Evolutionary conservation across 2,797 vertebrate genomes (phyloP), one percentile per base, ranked within the genome.

Genomic region (Adelosebastes latens): DNA sequence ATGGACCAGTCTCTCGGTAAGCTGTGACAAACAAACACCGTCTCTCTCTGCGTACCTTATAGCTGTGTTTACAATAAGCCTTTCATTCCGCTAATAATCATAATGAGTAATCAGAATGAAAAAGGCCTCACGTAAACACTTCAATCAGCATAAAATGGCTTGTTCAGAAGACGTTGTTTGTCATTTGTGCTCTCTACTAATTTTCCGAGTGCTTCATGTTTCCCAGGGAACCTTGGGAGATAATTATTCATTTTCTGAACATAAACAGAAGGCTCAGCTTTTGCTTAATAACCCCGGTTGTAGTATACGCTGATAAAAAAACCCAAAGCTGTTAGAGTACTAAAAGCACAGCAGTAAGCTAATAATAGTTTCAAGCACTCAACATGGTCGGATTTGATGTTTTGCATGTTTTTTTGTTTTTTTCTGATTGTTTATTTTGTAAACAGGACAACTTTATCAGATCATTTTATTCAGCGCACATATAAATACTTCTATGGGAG

Each of bases 1-100:
- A 99, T 76, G 98, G 98, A 97, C 97, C 98, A 94, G 95, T 97
- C 93, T 97, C 97, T 94, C 96, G 98, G 98, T 99, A 94, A 92
- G 87, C 29, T 66, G 11, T n/a, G 22, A 58, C 22, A 29, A 58
- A 58, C 22, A 29, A 53, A 68, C 42, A 13, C 22, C 0, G 11
- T 14, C 46, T 36, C 22, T 24, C 22, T 24, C 1, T 6, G 8
- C 13, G n/a, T 53, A 20, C 5, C 5, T 27, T 18, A 10, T 8
- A n/a, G n/a, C 32, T 25, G 46, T 25, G 46, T 53, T 65, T 18
- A 66, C 6, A 42, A 18, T n/a, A 14, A 52, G 25, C 29, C 36
- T 22, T 69, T 73, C 14, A 36, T 39, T 74, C 12, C 3, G 16
- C 24, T 64, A 11, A 61, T 46, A 12, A 55, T 14, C 24, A 13